Evolutionary conservation across 1,140 invertebrate genomes (phyloP).

Genomic region (Drosophila leontia): DNA sequence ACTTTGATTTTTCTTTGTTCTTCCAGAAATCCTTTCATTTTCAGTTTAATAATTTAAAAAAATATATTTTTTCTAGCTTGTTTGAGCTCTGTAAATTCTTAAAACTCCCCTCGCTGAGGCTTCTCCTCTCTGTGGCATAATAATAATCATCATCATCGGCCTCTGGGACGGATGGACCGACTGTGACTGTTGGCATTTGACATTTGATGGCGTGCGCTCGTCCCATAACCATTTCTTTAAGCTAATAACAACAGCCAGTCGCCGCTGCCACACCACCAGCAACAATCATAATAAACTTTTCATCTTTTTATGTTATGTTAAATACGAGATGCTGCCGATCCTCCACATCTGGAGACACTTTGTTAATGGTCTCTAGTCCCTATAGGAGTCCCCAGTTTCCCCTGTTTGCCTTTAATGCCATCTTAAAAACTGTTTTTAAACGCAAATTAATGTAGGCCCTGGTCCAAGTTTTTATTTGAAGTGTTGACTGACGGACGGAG

Average conservation of each 20-base stretch:
- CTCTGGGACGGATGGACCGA: slow-evolving; percentile 23
- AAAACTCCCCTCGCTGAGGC: slow-evolving; percentile 3
- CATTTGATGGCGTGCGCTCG: slow-evolving; percentile 72
- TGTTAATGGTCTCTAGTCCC: slow-evolving; percentile 67
- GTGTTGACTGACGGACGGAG: slow-evolving; percentile 69
- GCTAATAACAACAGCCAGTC: slow-evolving; percentile 70
- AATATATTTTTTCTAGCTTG: neutral
- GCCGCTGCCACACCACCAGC: slow-evolving; percentile 14
- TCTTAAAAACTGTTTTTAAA: slow-evolving; percentile 82
- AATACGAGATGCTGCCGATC: slow-evolving; percentile 64
- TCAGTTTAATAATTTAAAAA: neutral
- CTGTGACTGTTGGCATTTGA: slow-evolving; percentile 71
- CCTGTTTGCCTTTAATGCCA: slow-evolving; percentile 80
- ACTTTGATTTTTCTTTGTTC: neutral
- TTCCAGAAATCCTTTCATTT: no score
- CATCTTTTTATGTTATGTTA: slow-evolving; percentile 83
- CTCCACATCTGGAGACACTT: slow-evolving; percentile 79
- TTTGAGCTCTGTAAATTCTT: neutral
- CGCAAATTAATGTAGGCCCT: slow-evolving; percentile 79
- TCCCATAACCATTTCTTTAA: slow-evolving; percentile 78
- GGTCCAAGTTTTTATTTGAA: slow-evolving; percentile 72
- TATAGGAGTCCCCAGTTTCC: slow-evolving; percentile 17
- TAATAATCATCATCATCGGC: slow-evolving; percentile 27
- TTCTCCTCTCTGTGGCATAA: slow-evolving; percentile 9
- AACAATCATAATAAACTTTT: slow-evolving; percentile 83